phyloP scores from a whole-genome alignment of 2,797 vertebrate species.

The Picus viridis region DNA sequence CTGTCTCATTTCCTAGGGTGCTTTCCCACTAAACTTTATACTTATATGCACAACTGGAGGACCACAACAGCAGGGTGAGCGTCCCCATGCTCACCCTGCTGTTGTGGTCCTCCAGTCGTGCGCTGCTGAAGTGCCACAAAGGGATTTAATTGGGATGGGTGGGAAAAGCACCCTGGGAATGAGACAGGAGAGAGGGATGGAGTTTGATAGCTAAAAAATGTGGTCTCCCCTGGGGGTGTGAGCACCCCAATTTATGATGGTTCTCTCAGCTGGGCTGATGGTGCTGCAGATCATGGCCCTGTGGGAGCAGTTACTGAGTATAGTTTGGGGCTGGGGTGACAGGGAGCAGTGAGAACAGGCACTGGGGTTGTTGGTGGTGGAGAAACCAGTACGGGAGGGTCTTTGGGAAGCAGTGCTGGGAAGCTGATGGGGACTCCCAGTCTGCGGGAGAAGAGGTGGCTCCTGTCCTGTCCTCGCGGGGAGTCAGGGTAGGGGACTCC shows the following conservation, averaged over 20 bases:
- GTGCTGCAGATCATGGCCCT: not conserved
- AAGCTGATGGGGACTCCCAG: not conserved
- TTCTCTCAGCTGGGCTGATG: not conserved
- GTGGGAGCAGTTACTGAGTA: no score
- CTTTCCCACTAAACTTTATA: no score
- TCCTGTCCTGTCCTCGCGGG: not conserved
- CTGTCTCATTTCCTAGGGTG: no score
- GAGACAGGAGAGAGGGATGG: rapidly evolving
- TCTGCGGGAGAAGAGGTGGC: not conserved
- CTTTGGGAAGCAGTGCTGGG: not conserved
- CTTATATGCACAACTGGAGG: no score
- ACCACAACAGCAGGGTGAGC: not conserved
- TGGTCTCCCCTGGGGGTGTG: not conserved
- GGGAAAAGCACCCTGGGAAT: not conserved
- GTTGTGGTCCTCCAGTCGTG: not conserved
- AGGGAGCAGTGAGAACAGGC: not conserved
- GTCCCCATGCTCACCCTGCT: rapidly evolving
- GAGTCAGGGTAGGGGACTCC: not conserved
- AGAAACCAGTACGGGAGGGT: not conserved
- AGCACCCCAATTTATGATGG: not conserved
- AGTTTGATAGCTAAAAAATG: rapidly evolving
- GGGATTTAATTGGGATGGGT: not conserved
- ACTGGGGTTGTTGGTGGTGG: not conserved
- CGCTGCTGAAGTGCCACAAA: not conserved
- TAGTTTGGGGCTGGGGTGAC: not conserved